Conservation (phyloP, 2,888 invertebrate species). For the Epiblema foenella region DNA sequence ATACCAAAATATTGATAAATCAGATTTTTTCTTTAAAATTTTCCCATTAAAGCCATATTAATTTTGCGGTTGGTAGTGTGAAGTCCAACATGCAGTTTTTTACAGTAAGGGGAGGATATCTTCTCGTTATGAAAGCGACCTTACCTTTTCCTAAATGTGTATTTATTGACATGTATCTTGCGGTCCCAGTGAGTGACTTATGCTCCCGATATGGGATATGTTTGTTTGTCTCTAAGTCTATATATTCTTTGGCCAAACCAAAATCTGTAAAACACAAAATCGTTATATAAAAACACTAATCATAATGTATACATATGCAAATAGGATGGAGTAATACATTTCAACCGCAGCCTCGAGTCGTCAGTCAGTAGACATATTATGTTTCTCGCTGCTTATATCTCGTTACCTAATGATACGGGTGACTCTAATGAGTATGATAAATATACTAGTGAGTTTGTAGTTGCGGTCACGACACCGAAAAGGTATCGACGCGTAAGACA, state of each 20-base stretch:
- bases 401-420: conserved; percentile 55
- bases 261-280: conserved; percentile 89
- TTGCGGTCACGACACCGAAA: conserved; percentile 32
- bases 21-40: too few species aligned
- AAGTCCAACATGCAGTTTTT: too few species aligned
- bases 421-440: conserved; percentile 45
- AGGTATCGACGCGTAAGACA: conserved; percentile 35
- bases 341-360: conserved; percentile 69
- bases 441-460: conserved; percentile 29
- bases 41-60: too few species aligned
- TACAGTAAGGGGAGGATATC: too few species aligned
- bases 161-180: conserved; percentile 99
- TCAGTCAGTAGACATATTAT: conserved; percentile 54
- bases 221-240: conserved; percentile 99
- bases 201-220: conserved; percentile 99
- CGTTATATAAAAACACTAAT: conserved; percentile 27
- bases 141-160: conserved; percentile 99
- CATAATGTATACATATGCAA: conserved; percentile 28
- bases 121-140: too few species aligned
- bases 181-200: conserved; percentile 99
- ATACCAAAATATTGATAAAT: too few species aligned
- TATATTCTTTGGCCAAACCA: conserved; percentile 99
- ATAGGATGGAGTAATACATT: conserved; percentile 53
- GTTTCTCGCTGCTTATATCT: conserved; percentile 57
- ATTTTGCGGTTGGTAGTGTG: too few species aligned